Evolutionary conservation across 2,113 vertebrate genomes (phyloP).

Genomic region (Saguinus midas): DNA sequence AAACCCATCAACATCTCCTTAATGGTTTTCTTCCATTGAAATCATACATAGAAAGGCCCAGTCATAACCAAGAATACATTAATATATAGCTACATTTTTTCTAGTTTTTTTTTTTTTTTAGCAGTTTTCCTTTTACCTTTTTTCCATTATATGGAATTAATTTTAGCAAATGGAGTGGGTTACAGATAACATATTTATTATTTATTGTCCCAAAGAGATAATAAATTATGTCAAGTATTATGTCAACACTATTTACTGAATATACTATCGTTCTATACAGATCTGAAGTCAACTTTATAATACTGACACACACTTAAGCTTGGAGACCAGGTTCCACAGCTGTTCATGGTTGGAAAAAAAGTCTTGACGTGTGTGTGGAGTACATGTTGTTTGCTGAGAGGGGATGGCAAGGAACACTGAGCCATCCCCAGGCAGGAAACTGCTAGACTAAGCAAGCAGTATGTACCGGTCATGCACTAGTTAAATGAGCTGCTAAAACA

Average conservation of each 20-base stretch:
- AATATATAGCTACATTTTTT: background rate
- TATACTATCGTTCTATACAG: background rate
- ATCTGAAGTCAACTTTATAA: background rate
- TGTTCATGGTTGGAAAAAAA: background rate
- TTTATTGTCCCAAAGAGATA: background rate
- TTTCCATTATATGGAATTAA: background rate
- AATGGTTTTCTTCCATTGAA: background rate
- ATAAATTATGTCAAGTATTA: background rate
- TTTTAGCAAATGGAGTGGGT: background rate
- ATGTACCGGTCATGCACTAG: no score
- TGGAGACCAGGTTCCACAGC: background rate
- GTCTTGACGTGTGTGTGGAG: no score
- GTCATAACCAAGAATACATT: background rate
- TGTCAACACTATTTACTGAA: background rate
- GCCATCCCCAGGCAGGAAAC: no score
- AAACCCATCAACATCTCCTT: background rate
- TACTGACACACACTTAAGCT: background rate
- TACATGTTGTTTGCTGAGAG: no score
- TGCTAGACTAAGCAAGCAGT: no score
- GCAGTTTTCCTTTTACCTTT: background rate
- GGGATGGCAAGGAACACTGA: no score
- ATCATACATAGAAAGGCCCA: background rate
- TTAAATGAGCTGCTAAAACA: no score
- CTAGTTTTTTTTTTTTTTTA: background rate
- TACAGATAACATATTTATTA: background rate